Evolutionary conservation across 2,113 vertebrate genomes (phyloP).

Genomic region (Tachycineta bicolor): DNA sequence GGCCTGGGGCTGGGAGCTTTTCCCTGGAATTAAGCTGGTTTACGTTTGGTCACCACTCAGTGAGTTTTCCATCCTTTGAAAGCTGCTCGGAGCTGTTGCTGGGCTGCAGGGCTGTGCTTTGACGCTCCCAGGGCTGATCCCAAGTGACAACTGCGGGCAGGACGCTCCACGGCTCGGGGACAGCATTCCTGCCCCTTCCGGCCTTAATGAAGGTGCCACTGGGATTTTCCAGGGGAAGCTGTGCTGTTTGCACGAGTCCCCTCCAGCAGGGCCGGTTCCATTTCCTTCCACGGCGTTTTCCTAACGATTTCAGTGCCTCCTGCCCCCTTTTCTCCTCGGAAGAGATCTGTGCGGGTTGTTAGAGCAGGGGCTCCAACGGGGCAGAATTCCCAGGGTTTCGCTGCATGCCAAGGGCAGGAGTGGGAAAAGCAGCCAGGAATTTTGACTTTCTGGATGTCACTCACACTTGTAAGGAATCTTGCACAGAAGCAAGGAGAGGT

Average conservation of each 20-base stretch:
- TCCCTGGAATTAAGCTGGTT: constrained; percentile 67
- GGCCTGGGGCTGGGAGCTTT: constrained; percentile 3
- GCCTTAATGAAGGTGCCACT: constrained; percentile 33
- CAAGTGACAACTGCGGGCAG: constrained; percentile 60
- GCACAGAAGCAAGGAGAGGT: no score
- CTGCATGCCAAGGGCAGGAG: background rate
- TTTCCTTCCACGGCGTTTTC: background rate
- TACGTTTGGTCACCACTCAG: constrained; percentile 67
- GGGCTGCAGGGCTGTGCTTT: constrained; percentile 29
- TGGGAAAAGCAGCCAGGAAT: background rate
- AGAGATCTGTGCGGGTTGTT: background rate
- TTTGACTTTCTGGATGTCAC: background rate
- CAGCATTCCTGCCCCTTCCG: constrained; percentile 3
- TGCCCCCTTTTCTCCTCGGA: background rate
- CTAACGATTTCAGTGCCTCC: background rate
- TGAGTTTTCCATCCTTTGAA: constrained; percentile 57
- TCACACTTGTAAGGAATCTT: background rate
- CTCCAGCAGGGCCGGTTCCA: background rate
- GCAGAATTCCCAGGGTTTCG: background rate
- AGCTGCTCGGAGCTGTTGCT: constrained; percentile 31
- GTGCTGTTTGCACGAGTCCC: background rate
- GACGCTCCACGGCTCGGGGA: background rate
- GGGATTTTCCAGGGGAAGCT: constrained; percentile 4
- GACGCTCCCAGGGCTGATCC: constrained; percentile 57
- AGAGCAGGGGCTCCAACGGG: background rate